Percentiles rank a stretch among this genome's conserved stretches.
phyloP scores from a whole-genome alignment of 2,888 invertebrate species.

The Hemaris fuciformis region DNA sequence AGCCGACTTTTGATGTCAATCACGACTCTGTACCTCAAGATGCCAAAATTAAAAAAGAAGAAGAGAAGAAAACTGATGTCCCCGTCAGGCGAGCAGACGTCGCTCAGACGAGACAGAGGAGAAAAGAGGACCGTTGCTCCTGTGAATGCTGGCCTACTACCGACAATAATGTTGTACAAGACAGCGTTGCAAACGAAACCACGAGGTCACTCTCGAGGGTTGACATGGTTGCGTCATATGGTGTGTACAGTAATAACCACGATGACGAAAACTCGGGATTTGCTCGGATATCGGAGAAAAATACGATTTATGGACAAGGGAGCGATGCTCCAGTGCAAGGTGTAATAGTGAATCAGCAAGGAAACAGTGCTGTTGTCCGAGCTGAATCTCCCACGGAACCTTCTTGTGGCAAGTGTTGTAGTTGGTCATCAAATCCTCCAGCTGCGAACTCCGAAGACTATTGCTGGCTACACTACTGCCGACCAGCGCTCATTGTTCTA shows the following conservation, averaged over 20 bases:
- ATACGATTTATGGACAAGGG: constrained; percentile 63
- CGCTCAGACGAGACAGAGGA: constrained; percentile 61
- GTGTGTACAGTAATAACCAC: constrained; percentile 75
- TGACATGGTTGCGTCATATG: constrained; percentile 79
- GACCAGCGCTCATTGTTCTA: constrained; percentile 77
- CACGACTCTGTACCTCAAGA: constrained; percentile 68
- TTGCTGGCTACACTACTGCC: constrained; percentile 79
- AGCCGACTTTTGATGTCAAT: constrained; percentile 62
- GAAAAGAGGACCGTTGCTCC: constrained; percentile 76
- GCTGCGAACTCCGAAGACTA: constrained; percentile 75
- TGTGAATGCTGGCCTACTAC: constrained; percentile 79
- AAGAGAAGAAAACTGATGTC: constrained; percentile 70
- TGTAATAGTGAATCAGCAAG: constrained; percentile 78
- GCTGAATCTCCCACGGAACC: constrained; percentile 48
- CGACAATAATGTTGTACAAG: constrained; percentile 66
- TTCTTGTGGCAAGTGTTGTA: constrained; percentile 65
- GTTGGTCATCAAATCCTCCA: constrained; percentile 54
- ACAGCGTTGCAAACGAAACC: constrained; percentile 61
- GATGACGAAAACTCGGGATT: constrained; percentile 78
- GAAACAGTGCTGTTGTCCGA: constrained; percentile 74
- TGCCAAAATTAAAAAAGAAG: constrained; percentile 75
- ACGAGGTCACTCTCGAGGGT: constrained; percentile 74
- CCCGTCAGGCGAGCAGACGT: constrained; percentile 63
- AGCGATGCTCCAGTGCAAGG: constrained; percentile 74
- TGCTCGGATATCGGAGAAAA: constrained; percentile 68